Percentiles rank a stretch among this genome's conserved stretches.
phyloP scores from a whole-genome alignment of 2,888 invertebrate genomes.

The Autographa gamma region DNA sequence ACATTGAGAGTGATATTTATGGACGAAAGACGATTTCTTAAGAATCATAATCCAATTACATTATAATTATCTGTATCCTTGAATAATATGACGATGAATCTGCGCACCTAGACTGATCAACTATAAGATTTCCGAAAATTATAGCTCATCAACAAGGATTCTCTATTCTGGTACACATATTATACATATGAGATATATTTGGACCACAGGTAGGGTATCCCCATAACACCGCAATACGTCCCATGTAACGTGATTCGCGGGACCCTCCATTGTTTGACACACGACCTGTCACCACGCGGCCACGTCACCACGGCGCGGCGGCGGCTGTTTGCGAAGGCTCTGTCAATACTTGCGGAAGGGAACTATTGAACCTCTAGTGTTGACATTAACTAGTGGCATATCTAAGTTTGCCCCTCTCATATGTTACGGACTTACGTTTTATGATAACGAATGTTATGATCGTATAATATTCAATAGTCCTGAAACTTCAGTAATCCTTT shows the following conservation, averaged over 20 bases:
- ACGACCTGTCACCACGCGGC: not conserved
- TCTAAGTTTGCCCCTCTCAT: not conserved
- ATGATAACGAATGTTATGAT: no score
- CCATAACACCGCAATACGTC: not conserved
- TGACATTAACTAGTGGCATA: constrained; percentile 4
- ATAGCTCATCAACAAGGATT: no score
- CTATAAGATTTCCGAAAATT: not conserved
- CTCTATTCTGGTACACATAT: no score
- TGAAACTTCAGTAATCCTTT: no score
- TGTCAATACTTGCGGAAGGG: not conserved
- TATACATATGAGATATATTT: not conserved
- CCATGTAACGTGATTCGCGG: not conserved
- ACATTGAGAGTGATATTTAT: no score
- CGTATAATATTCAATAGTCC: no score
- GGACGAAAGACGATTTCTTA: no score
- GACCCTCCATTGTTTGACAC: not conserved
- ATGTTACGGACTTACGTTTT: not conserved
- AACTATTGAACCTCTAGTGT: not conserved
- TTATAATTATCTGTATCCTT: no score
- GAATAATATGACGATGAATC: not conserved
- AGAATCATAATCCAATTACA: no score
- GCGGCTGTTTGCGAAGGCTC: not conserved
- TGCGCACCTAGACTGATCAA: not conserved
- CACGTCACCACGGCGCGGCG: no score
- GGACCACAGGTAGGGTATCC: not conserved